Evolutionary conservation across 1,140 invertebrate species (phyloP).

Genomic region (Aphelinus atriplicis): DNA sequence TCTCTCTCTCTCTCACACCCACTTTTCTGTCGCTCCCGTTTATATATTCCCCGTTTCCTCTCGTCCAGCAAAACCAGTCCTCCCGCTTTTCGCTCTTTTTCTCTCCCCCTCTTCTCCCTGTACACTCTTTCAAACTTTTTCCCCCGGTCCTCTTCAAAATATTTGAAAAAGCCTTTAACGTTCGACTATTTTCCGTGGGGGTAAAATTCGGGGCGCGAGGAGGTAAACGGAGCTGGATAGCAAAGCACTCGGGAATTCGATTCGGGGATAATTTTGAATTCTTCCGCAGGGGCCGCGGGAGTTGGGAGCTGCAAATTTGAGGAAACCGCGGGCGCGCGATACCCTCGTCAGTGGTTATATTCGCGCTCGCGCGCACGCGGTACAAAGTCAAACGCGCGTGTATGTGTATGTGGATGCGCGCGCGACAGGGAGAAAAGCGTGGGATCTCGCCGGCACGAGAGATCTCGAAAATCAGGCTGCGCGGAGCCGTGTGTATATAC

Average conservation of each 20-base stretch:
- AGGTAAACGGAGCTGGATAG: too few relatives aligned
- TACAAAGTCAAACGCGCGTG: background rate
- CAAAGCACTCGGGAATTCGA: too few relatives aligned
- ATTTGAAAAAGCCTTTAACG: too few relatives aligned
- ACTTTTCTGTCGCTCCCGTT: background rate
- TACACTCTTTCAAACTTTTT: conserved; percentile 14
- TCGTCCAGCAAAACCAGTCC: background rate
- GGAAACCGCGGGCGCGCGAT: background rate
- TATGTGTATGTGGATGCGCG: conserved; percentile 12
- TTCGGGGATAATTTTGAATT: too few relatives aligned
- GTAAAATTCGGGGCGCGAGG: too few relatives aligned
- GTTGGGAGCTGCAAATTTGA: too few relatives aligned
- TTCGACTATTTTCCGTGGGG: too few relatives aligned
- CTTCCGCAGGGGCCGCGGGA: too few relatives aligned
- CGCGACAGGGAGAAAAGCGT: conserved; percentile 38
- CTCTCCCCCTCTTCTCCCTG: background rate
- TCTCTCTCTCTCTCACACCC: too few relatives aligned
- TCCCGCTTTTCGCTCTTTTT: conserved; percentile 2
- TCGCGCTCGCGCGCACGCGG: background rate
- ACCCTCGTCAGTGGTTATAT: conserved; percentile 2
- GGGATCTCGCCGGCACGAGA: conserved; percentile 44
- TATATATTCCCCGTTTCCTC: background rate
- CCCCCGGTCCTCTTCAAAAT: background rate
- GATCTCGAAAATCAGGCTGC: conserved; percentile 62
- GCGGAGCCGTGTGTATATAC: conserved; percentile 44